A percentile compares a stretch with the other conserved stretches of the same genome.
phyloP scores from a whole-genome alignment of 37 sponge, comb jelly and placozoan species.

The Cliona cf. orientalis region DNA sequence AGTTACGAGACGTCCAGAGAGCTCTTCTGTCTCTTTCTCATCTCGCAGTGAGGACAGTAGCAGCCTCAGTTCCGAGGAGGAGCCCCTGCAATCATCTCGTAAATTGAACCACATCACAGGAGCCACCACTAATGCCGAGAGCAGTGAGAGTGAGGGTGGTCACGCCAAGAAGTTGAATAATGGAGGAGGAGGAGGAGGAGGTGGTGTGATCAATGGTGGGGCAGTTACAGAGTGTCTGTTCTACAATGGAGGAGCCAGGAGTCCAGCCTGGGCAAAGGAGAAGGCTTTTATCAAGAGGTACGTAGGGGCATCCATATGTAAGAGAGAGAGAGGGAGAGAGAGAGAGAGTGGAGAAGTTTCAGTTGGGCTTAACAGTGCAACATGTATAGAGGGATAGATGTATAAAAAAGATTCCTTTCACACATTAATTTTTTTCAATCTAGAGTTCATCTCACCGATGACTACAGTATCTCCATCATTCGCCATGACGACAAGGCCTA shows the following conservation, averaged over 20 bases:
- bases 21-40: background rate
- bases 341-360: too few species aligned
- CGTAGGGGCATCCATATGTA: too few species aligned
- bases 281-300: too few species aligned
- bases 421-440: too few species aligned
- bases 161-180: background rate
- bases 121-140: background rate
- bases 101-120: too few species aligned
- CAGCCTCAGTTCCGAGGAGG: background rate
- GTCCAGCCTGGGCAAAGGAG: too few species aligned
- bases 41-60: background rate
- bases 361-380: too few species aligned
- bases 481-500: conserved; percentile 13
- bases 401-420: too few species aligned
- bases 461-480: conserved; percentile 33
- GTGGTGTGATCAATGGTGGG: background rate
- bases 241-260: background rate
- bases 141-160: background rate
- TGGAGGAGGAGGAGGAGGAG: background rate
- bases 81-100: background rate
- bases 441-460: conserved; percentile 28
- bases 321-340: too few species aligned
- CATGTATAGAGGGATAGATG: too few species aligned
- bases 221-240: background rate
- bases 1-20: too few species aligned